Evolutionary conservation across 2,797 vertebrate species (phyloP).

Genomic region (Aplochiton taeniatus): DNA sequence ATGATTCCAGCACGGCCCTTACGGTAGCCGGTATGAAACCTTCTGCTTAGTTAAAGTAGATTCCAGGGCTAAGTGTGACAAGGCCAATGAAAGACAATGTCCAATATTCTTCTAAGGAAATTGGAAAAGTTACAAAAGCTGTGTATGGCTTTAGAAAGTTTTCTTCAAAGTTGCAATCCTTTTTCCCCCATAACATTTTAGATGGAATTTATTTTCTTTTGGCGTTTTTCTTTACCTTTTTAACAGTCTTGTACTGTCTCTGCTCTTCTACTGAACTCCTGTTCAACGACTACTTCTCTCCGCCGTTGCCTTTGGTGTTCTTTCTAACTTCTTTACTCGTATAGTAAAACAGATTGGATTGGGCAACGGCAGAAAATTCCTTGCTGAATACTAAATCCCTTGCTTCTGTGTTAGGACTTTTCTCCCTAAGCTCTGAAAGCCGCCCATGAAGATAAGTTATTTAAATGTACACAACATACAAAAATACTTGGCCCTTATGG

Average conservation of each 20-base stretch:
- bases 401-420: slow-evolving; percentile 2
- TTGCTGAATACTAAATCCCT: slow-evolving; percentile 9
- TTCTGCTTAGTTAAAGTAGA: background rate
- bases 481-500: too few relatives aligned
- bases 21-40: background rate
- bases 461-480: slow-evolving; percentile 30
- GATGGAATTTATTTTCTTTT: too few relatives aligned
- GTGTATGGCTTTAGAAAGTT: background rate
- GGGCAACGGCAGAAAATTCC: slow-evolving; percentile 11
- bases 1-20: too few relatives aligned
- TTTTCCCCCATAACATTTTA: background rate
- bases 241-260: too few relatives aligned
- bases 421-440: slow-evolving; percentile 19
- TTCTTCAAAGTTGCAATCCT: background rate
- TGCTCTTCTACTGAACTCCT: background rate
- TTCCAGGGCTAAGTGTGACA: background rate
- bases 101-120: background rate
- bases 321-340: background rate
- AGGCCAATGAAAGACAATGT: background rate
- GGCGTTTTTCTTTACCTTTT: background rate
- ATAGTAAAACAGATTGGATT: slow-evolving; percentile 4
- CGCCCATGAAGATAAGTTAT: slow-evolving; percentile 20
- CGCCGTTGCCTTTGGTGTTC: background rate
- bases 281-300: background rate
- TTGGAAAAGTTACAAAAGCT: background rate